These are phyloP conservation scores for Chrysopilus asiliformis DNA, from an alignment of 2,888 invertebrate species.

Conservation along the genomic window DNA sequence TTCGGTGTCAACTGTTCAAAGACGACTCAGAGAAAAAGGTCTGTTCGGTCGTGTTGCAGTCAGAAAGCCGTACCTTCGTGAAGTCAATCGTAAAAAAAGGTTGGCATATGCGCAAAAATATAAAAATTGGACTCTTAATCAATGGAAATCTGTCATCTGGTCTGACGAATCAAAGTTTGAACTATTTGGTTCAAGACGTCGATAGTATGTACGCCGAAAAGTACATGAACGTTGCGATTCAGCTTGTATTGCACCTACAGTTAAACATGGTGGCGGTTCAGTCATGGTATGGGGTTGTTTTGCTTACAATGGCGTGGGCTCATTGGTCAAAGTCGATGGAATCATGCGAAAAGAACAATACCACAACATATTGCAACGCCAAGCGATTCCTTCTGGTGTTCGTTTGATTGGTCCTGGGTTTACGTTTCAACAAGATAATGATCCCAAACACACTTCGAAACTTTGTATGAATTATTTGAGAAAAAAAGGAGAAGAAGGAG, in stretches of 20 bases:
- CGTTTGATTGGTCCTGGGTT: conserved; percentile 1
- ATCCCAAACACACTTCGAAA: too few species aligned
- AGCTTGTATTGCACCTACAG: conserved; percentile 9
- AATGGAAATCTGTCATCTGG: conserved; percentile 8
- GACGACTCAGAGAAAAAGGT: conserved; percentile 3
- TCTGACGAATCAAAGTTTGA: conserved; percentile 13
- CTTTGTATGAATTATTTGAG: too few species aligned
- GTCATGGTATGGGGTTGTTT: conserved; percentile 15
- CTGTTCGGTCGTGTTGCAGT: conserved; percentile 3
- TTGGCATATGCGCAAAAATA: conserved; percentile 5
- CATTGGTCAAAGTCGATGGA: conserved; percentile 10
- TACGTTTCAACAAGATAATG: background rate
- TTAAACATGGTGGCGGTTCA: conserved; percentile 13
- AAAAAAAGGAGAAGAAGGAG: too few species aligned
- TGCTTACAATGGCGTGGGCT: conserved; percentile 6
- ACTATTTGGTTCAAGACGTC: conserved; percentile 11
- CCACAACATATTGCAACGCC: background rate
- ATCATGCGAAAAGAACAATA: conserved; percentile 4
- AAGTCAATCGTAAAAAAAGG: conserved; percentile 7
- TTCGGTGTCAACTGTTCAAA: background rate
- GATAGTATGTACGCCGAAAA: conserved; percentile 14
- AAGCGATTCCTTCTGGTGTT: background rate
- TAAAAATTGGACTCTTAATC: conserved; percentile 8
- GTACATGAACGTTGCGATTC: conserved; percentile 1
- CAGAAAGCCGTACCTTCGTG: conserved; percentile 7